Evolutionary conservation across 2,888 invertebrate species (phyloP).

Genomic region (Eilema sororculum): DNA sequence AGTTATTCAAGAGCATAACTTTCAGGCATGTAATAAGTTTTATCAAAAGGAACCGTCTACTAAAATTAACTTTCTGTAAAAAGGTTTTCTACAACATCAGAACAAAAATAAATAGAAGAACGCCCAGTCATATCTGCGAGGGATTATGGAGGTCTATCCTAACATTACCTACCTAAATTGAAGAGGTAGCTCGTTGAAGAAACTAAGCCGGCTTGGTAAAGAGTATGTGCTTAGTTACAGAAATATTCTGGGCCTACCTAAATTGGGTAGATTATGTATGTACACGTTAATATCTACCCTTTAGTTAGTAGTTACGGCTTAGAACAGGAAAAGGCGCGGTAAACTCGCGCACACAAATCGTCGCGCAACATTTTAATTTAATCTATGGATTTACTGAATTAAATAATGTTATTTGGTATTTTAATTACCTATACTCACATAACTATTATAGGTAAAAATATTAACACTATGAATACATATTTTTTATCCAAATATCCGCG

Average conservation of each 20-base stretch:
- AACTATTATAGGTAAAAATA: neutral
- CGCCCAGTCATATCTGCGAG: constrained; percentile 45
- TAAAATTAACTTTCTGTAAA: constrained; percentile 40
- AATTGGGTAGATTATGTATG: constrained; percentile 49
- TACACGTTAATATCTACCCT: constrained; percentile 48
- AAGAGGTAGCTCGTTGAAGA: constrained; percentile 47
- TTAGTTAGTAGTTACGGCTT: constrained; percentile 45
- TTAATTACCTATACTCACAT: too few species aligned
- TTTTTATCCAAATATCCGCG: neutral
- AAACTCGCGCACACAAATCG: constrained; percentile 41
- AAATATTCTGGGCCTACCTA: constrained; percentile 47
- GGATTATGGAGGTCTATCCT: constrained; percentile 51
- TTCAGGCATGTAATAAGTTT: constrained; percentile 19
- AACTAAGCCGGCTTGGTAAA: constrained; percentile 44
- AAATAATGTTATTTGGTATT: neutral
- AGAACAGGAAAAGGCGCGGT: constrained; percentile 39
- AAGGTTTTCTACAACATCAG: constrained; percentile 36
- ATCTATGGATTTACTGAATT: neutral
- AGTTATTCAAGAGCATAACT: constrained; percentile 5
- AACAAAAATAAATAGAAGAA: constrained; percentile 44
- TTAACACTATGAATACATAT: neutral
- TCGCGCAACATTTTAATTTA: neutral
- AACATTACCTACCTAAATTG: constrained; percentile 49
- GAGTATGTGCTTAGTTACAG: constrained; percentile 52
- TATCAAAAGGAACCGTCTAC: constrained; percentile 26